These are phyloP conservation scores for Dromas ardeola DNA, from an alignment of 2,113 vertebrate species.

Conservation along the genomic window DNA sequence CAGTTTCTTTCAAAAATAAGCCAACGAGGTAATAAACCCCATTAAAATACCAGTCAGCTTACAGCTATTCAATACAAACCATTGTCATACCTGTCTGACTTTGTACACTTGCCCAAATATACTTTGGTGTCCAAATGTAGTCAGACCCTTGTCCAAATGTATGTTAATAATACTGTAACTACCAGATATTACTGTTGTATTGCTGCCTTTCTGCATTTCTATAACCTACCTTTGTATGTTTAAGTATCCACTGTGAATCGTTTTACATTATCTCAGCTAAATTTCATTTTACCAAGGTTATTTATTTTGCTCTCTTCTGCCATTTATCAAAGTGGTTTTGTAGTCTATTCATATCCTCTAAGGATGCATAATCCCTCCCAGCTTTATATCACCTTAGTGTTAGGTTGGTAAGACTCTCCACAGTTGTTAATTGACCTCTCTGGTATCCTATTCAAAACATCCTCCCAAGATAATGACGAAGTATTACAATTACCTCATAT, in stretches of 20 bases:
- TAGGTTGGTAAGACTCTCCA: neutral
- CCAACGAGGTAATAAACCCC: neutral
- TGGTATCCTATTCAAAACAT: constrained; percentile 3
- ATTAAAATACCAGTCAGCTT: neutral
- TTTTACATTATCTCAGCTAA: neutral
- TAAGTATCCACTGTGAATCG: neutral
- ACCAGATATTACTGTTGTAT: neutral
- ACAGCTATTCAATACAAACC: neutral
- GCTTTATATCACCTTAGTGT: constrained; percentile 42
- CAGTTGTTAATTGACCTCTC: constrained; percentile 33
- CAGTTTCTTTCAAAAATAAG: neutral
- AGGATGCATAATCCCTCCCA: constrained; percentile 13
- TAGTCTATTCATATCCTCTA: neutral
- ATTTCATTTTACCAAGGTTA: neutral
- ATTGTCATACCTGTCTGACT: neutral
- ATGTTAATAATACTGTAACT: neutral
- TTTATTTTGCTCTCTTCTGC: constrained; percentile 40
- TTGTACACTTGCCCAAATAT: neutral
- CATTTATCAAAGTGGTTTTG: constrained; percentile 20
- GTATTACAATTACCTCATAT: neutral
- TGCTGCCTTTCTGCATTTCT: constrained; percentile 2
- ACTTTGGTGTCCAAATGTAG: neutral
- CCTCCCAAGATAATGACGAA: constrained; percentile 13
- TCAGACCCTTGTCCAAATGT: neutral
- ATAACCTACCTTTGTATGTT: neutral